Base-by-base conservation (phyloP, 2,113 vertebrate genomes). In the Lipotes vexillifer region DNA sequence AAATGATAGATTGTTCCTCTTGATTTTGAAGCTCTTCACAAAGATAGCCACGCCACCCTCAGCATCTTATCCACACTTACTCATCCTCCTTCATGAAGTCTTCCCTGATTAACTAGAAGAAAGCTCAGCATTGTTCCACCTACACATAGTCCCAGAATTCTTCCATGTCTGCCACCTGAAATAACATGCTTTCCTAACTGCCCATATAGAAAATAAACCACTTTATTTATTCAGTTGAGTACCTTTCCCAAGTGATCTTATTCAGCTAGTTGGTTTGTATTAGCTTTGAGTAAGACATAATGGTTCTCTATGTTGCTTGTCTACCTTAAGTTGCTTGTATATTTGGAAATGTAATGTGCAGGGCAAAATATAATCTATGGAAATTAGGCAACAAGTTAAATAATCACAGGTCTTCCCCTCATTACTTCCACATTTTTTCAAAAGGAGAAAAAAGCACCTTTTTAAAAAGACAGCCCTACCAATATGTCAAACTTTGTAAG, bases 81-180 rank as follows among this genome's bases (percentile, higher is more conserved):
- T 97, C 94, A 97, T 66, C 74, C 38, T 96, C 93, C 92, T 96
- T 94, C 96, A 92, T 80, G 92, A 96, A 94, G 87, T 81, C 90
- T 87, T 95, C 94, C 65, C 25, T 61, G 81, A 92, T 78, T 84
- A 97, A 92, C 55, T 21, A 92, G 49, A 95, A 97, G 90, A 92
- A 83, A 93, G 89, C 63, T 90, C 59, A 90, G 68, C 69, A 96
- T 82, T 97, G 95, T 95, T 97, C 94, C 27, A 96, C 97, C 97
- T 90, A 97, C 97, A 95, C 15, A 86, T 8, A 78, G 59, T 91
- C 27, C 65, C 94, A 90, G 78, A 92, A 81, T 69, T 85, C 85
- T 95, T 95, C 75, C 88, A 87, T 17, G 29, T 63, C 82, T 78
- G 75, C 82, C 97, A 98, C 93, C 97, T 97, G 97, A 97, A 97